Evolutionary conservation across 2,888 invertebrate species (phyloP), one percentile per base, ranked within the genome.

Genomic region (Drosophila anomelani): DNA sequence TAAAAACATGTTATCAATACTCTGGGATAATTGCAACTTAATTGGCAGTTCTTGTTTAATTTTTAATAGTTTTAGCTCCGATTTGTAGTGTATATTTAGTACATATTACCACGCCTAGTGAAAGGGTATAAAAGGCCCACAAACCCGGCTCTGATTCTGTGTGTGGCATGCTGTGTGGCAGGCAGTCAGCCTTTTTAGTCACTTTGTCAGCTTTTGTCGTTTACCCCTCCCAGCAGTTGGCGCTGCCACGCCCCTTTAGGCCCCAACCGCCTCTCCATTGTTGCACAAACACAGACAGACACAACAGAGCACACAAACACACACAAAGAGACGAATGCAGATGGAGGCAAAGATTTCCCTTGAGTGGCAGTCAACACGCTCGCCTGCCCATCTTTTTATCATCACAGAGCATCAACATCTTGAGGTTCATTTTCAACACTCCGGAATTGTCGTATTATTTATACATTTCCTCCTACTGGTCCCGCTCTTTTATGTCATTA

Each of bases 181-280:
- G 71, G 43, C 78, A 67, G 78, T 53, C 75, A 67, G 76, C 68
- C 76, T 76, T 80, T 80, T 79, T 80, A 80, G 80, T 75, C 80
- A 80, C 77, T 82, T 80, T 82, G 82, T 80, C 80, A 79, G 82
- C 82, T 74, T 72, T 82, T 78, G 60, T 78, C 74, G 76, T 76
- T 67, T 46, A 44, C 8, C 29, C 20, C 29, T 10, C 26, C 53
- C 20, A n/a, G 17, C 36, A 13, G 36, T 39, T 32, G 41, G 54
- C 34, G 10, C 10, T 23, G 68, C 53, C 56, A 36, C 57, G 47
- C 34, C 67, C 53, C 44, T 32, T 32, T 17, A n/a, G n/a, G 20
- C 39, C 46, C 36, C 70, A 15, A 17, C 23, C 44, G 44, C 51
- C 23, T 39, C 10, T 20, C 26, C 38, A 74, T 60, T 67, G 71